Evolutionary conservation across 1,140 invertebrate species (phyloP), one percentile per base, ranked within the genome.

Genomic region (Bombus vancouverensis): DNA sequence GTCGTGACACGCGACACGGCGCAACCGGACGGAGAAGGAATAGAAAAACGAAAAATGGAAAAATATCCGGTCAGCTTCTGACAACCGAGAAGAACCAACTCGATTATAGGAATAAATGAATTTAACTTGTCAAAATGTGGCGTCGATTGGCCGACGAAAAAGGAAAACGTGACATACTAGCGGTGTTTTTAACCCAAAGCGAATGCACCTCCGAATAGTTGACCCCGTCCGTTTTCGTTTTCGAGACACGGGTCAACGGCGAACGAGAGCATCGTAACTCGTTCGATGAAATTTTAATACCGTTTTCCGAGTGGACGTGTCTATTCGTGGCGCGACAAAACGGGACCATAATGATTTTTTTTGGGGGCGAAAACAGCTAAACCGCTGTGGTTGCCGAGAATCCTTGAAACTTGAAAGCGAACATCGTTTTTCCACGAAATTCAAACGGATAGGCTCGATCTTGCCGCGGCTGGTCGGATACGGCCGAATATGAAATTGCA

Each of bases 401-500:
- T 28, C 25, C 25, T n/a, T 5, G 3, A 53, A 53, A 53, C 1
- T 13, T 0, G 28, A 62, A 62, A 62, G 3, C 59, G 28, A 13
- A 22, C n/a, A 32, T 32, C 5, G 65, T 66, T 34, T 18, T 10
- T n/a, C 2, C 65, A 15, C 5, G 65, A 66, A 32, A 66, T 66
- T 66, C 65, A 15, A 66, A 32, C 34, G 34, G 18, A 12, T 70
- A 76, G 53, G 32, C 28, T 28, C 28, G 53, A 9, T n/a, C 59
- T n/a, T n/a, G 59, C 59, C 0, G 28, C 59, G 25, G 28, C 12
- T n/a, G 59, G 59, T 6, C 18, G 25, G 42, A 5, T 28, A 15
- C 57, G 62, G n/a, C 53, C 77, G 37, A 76, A 42, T 78, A 59
- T 37, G 79, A 89, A 68, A 76, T 89, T 87, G 83, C 70, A 78